Evolutionary conservation across 2,113 vertebrate genomes (phyloP).

Genomic region (Cinclus cinclus): DNA sequence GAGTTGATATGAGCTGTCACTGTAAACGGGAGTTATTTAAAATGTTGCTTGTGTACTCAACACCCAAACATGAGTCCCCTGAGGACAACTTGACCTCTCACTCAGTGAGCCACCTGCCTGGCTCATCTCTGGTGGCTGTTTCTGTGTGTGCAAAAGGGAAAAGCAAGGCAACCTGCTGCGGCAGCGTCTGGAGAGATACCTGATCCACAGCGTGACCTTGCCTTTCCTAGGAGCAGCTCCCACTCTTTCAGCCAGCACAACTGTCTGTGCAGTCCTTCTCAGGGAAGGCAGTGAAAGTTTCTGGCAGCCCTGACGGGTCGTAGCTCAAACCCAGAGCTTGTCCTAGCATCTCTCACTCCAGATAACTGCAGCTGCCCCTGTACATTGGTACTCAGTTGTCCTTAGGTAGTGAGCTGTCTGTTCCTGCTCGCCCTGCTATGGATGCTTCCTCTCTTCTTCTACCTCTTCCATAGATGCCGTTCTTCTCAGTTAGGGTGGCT

Average conservation of each 20-base stretch:
- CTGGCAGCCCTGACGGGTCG: not conserved
- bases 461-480: rapidly evolving
- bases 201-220: rapidly evolving
- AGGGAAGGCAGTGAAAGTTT: not conserved
- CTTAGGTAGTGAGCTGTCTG: not conserved
- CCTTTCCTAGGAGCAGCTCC: not conserved
- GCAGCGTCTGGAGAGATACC: not conserved
- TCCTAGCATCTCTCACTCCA: not conserved
- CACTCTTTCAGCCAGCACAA: rapidly evolving
- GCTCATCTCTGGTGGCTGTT: not conserved
- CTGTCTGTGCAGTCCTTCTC: not conserved
- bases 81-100: not conserved
- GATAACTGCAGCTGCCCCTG: not conserved
- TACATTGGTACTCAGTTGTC: rapidly evolving
- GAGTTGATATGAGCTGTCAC: not conserved
- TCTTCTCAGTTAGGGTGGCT: not conserved
- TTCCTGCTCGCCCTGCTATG: not conserved
- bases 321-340: not conserved
- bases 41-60: not conserved
- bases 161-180: not conserved
- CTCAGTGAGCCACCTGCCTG: rapidly evolving
- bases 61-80: not conserved
- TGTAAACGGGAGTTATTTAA: not conserved
- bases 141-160: not conserved
- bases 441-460: not conserved